Evolutionary conservation across 2,888 invertebrate genomes (phyloP), one percentile per base, ranked within the genome.

Genomic region (Ptychoptera contaminata): DNA sequence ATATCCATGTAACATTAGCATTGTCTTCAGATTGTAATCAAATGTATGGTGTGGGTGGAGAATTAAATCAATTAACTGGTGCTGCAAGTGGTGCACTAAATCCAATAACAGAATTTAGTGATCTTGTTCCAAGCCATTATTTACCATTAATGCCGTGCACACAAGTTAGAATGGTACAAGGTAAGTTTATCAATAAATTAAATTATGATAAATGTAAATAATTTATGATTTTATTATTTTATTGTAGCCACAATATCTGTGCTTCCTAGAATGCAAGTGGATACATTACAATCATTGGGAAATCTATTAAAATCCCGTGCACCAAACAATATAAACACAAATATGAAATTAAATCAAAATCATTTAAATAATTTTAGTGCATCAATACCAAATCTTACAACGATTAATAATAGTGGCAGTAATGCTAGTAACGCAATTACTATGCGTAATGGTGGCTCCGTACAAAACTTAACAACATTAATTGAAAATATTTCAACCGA

Each of bases 71-170:
- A 50, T 60, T 76, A 50, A 71, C 76, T 6, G 76, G 77, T 55
- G 82, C 79, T 51, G 70, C 77, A 8, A 74, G 75, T 58, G 82
- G 79, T 55, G 78, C 76, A 54, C 65, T 86, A 49, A 73, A 75
- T 52, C 81, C 85, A 8, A 74, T 86, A 31, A 82, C 82, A 8
- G 85, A 86, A 67, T 86, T 86, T 63, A 81, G 79, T 56, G 86
- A 86, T 58, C 62, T 81, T 53, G 77, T 85, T 43, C 82, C 85
- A 16, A 67, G 73, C 48, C 76, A 77, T 53, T 77, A 79, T 58
- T 70, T 81, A 52, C 64, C 68, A 11, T 57, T 56, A 52, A 68
- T 56, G 63, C 74, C 70, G 47, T 73, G 71, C 47, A 70, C 72
- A 1, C 74, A 74, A 44, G 72, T 74, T 37, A 77, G 78, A 54